Evolutionary conservation across 2,888 invertebrate species (phyloP).

Genomic region (Thymelicus lineola): DNA sequence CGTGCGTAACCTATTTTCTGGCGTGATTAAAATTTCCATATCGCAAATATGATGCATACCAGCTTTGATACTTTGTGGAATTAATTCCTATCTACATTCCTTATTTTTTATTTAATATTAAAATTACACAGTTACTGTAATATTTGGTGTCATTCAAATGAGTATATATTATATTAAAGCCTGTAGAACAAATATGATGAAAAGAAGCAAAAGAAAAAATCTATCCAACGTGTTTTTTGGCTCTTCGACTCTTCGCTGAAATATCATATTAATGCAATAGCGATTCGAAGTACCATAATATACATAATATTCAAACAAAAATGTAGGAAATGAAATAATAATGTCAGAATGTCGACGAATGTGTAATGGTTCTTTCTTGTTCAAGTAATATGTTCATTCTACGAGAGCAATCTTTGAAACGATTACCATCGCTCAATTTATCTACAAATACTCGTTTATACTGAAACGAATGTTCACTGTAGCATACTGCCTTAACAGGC

Average conservation of each 20-base stretch:
- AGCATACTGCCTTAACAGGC: conserved; percentile 38
- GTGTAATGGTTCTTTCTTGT: background rate
- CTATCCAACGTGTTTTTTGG: no score
- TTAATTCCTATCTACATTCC: background rate
- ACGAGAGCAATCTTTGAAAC: conserved; percentile 26
- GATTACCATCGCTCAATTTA: conserved; percentile 36
- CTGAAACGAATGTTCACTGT: conserved; percentile 35
- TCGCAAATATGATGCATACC: conserved; percentile 4
- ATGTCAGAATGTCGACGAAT: background rate
- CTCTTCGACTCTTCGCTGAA: no score
- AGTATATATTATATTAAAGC: background rate
- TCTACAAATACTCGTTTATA: conserved; percentile 30
- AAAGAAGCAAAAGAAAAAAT: no score
- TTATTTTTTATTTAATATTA: background rate
- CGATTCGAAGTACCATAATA: background rate
- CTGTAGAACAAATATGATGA: no score
- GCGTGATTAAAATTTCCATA: conserved; percentile 9
- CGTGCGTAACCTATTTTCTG: background rate
- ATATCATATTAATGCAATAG: no score
- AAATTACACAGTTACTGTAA: background rate
- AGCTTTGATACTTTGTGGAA: background rate
- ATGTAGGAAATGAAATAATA: background rate
- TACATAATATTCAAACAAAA: background rate
- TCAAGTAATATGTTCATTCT: conserved; percentile 18
- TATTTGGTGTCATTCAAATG: background rate